A percentile compares a stretch with the other conserved stretches of the same genome.
Conservation (phyloP, 2,797 vertebrate species). For the Spizella passerina region DNA sequence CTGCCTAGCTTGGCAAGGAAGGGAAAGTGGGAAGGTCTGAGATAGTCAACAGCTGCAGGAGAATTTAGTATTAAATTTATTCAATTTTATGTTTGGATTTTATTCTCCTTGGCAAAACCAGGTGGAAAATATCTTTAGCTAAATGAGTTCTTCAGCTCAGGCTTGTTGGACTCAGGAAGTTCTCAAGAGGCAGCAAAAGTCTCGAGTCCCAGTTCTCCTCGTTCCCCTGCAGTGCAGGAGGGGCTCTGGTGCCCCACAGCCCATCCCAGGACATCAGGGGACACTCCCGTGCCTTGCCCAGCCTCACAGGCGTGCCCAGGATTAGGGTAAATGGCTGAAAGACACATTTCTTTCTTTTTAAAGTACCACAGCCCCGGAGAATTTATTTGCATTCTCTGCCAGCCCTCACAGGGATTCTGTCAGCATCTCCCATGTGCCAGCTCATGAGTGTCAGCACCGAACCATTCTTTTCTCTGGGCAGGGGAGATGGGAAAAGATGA, state of each 20-base stretch:
- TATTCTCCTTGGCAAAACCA: neutral
- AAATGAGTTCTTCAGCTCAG: neutral
- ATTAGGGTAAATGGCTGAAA: neutral
- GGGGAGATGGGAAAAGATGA: neutral
- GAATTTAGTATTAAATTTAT: neutral
- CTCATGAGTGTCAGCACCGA: neutral
- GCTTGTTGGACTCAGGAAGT: accelerated
- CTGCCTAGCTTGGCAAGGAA: neutral
- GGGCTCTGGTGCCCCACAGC: neutral
- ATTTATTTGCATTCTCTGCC: neutral
- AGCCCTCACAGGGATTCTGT: neutral
- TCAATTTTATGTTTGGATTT: neutral
- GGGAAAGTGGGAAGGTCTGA: neutral
- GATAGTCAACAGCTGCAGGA: neutral
- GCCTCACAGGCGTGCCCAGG: neutral
- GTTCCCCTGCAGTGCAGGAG: neutral
- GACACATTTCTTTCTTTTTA: neutral
- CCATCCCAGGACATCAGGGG: neutral
- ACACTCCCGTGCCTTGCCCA: neutral
- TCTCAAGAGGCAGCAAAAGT: neutral
- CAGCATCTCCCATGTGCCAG: neutral
- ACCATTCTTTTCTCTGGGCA: neutral
- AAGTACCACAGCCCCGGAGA: neutral
- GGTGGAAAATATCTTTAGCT: neutral
- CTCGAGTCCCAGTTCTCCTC: neutral